Percentiles rank a stretch among this genome's conserved stretches.
phyloP scores from a whole-genome alignment of 2,888 invertebrate species.

The Myopa testacea region DNA sequence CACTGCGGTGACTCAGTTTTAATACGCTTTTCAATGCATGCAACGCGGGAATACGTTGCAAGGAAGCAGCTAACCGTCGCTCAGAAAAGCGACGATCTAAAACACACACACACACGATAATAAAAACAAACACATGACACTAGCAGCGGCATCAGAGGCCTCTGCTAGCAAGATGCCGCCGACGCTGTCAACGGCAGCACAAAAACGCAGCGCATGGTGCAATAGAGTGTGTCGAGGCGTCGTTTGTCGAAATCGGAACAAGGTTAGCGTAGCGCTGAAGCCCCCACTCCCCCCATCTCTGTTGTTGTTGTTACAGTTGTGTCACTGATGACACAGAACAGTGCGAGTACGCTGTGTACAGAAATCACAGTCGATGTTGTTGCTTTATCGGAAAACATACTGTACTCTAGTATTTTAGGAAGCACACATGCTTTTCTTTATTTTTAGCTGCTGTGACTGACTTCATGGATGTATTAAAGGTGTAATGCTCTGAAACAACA shows the following conservation, averaged over 20 bases:
- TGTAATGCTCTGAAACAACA: no score
- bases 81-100: background rate
- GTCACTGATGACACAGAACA: conserved; percentile 20
- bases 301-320: background rate
- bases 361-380: no score
- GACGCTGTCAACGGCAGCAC: background rate
- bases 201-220: conserved; percentile 11
- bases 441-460: no score
- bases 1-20: background rate
- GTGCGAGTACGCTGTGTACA: no score
- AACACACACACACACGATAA: background rate
- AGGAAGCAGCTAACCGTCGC: background rate
- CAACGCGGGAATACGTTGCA: background rate
- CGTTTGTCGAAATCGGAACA: conserved; percentile 36
- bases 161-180: background rate
- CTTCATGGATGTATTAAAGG: no score
- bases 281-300: background rate
- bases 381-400: no score
- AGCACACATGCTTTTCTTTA: no score
- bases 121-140: background rate
- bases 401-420: no score
- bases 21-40: background rate
- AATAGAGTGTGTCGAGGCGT: conserved; percentile 24
- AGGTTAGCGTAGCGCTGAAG: conserved; percentile 32
- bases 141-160: background rate